These are phyloP conservation scores for Oceanodroma leucorhoa DNA, from an alignment of 2,797 vertebrate species.

Conservation along the genomic window DNA sequence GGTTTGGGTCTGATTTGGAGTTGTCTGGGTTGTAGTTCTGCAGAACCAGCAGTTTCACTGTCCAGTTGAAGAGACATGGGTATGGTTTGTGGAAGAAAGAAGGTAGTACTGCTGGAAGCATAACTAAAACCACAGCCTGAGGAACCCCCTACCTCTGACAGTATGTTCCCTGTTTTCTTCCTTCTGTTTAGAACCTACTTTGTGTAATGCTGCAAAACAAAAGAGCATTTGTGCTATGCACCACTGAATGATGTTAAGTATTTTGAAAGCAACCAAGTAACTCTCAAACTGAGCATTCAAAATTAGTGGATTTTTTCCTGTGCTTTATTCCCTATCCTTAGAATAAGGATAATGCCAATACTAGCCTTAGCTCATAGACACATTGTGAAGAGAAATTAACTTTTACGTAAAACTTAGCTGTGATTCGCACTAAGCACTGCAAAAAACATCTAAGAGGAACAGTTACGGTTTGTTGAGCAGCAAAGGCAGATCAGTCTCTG, in stretches of 20 bases:
- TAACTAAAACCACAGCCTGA: background rate
- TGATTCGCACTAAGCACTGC: background rate
- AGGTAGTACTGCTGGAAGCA: background rate
- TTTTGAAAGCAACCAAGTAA: background rate
- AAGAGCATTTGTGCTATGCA: background rate
- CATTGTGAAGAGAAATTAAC: background rate
- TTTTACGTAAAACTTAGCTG: background rate
- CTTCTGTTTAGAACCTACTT: background rate
- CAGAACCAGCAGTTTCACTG: background rate
- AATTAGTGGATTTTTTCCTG: background rate
- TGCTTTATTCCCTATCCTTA: background rate
- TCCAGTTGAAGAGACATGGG: accelerated
- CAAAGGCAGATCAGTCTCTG: background rate
- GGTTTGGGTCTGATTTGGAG: background rate
- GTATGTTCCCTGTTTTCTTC: background rate
- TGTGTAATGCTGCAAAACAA: background rate
- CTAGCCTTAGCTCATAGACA: background rate
- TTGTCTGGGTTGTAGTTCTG: background rate
- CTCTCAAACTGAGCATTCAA: background rate
- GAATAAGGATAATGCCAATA: background rate
- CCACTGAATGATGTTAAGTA: background rate
- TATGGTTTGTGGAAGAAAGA: background rate
- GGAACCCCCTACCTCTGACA: background rate
- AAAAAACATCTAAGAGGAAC: background rate
- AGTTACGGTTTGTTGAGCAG: background rate